A percentile compares a stretch with the other conserved stretches of the same genome.
phyloP scores from a whole-genome alignment of 53 echinoderm and acorn worm genomes.

The Temnopleurus reevesii region DNA sequence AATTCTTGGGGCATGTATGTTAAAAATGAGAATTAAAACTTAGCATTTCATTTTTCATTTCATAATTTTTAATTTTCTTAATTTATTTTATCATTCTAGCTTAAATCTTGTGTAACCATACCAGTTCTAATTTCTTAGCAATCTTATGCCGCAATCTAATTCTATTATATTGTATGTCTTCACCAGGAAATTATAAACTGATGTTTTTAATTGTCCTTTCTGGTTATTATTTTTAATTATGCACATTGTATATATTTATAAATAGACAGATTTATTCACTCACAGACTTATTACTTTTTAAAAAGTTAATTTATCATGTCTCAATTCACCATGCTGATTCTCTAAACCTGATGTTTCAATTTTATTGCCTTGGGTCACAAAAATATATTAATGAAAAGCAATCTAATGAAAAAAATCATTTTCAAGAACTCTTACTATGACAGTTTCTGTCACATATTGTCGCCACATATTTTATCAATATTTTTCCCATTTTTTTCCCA shows the following conservation, averaged over 20 bases:
- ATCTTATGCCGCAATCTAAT: no score
- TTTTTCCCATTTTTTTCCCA: not conserved
- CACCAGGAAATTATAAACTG: not conserved
- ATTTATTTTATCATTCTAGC: not conserved
- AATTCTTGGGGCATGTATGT: no score
- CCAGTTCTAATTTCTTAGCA: not conserved
- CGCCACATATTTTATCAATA: not conserved
- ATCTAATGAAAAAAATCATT: not conserved
- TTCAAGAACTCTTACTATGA: not conserved
- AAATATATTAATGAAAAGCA: not conserved
- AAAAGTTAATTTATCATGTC: not conserved
- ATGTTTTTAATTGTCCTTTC: not conserved
- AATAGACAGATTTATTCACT: conserved; percentile 38
- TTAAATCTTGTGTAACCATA: not conserved
- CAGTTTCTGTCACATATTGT: not conserved
- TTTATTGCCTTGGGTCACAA: not conserved
- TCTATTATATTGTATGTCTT: not conserved
- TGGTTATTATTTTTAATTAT: not conserved
- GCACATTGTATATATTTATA: conserved; percentile 51
- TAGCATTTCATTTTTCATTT: no score
- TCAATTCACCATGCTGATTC: not conserved
- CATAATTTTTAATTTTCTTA: no score
- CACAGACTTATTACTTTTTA: not conserved
- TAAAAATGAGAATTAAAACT: no score
- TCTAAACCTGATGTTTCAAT: not conserved